Percentiles rank a stretch among this genome's conserved stretches.
These are phyloP conservation scores for Hypercompe scribonia DNA, from an alignment of 2,888 invertebrate genomes.

Conservation along the genomic window DNA sequence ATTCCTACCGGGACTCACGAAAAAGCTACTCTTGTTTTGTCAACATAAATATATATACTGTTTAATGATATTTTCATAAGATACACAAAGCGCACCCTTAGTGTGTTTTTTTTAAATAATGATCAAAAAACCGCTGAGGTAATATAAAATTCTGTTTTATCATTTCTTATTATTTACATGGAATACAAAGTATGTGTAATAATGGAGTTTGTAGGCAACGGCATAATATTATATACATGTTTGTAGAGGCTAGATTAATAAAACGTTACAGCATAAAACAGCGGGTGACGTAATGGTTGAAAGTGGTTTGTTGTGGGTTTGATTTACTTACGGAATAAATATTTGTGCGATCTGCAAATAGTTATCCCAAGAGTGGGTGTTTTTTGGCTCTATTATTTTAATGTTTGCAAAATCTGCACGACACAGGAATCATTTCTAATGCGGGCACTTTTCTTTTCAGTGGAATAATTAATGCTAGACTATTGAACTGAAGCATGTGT, in stretches of 20 bases:
- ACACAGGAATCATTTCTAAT: neutral
- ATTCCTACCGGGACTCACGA: conserved; percentile 26
- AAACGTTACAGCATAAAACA: neutral
- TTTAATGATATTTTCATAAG: conserved; percentile 9
- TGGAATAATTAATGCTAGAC: neutral
- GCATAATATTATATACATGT: neutral
- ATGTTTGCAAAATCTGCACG: neutral
- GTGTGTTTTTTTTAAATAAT: neutral
- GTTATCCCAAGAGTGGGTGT: neutral
- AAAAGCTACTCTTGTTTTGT: conserved; percentile 19
- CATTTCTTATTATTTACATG: neutral
- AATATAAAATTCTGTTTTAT: conserved; percentile 1
- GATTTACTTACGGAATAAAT: neutral
- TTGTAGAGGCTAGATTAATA: neutral
- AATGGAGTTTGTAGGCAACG: neutral
- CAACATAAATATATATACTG: conserved; percentile 22
- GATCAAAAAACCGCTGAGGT: neutral
- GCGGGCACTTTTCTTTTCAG: neutral
- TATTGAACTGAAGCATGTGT: neutral
- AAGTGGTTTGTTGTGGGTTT: neutral
- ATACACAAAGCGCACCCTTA: neutral
- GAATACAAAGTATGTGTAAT: conserved; percentile 11
- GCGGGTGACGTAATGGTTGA: neutral
- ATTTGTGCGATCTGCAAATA: neutral
- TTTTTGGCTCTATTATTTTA: neutral